These are phyloP conservation scores for Sciurus niger DNA, from an alignment of 2,113 vertebrate species.

Conservation along the genomic window DNA sequence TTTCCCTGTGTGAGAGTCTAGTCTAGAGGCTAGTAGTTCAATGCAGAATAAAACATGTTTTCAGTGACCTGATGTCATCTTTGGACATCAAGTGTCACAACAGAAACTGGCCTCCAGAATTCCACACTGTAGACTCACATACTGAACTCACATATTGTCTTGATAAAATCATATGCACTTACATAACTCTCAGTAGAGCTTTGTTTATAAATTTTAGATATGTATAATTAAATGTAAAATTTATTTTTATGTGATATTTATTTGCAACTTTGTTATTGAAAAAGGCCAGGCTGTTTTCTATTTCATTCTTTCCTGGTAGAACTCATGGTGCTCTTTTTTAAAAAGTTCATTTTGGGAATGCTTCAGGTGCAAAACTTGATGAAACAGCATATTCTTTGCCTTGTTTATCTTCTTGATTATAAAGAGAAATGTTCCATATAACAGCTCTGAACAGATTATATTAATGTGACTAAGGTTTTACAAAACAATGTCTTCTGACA, in stretches of 20 bases:
- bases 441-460: conserved; percentile 40
- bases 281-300: neutral
- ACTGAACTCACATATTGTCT: neutral
- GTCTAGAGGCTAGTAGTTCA: neutral
- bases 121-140: neutral
- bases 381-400: conserved; percentile 67
- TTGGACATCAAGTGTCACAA: neutral
- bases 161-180: neutral
- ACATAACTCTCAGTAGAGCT: neutral
- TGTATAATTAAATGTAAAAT: conserved; percentile 8
- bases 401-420: conserved; percentile 77
- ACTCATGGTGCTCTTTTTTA: conserved; percentile 31
- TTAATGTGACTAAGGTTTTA: conserved; percentile 63
- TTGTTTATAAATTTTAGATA: neutral
- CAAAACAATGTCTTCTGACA: conserved; percentile 56
- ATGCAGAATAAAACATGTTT: neutral
- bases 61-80: neutral
- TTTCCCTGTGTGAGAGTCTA: neutral
- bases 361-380: conserved; percentile 62
- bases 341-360: conserved; percentile 55
- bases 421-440: conserved; percentile 70
- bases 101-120: neutral
- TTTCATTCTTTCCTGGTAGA: conserved; percentile 32
- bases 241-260: conserved; percentile 33
- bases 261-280: conserved; percentile 27